Evolutionary conservation across 2,888 invertebrate genomes (phyloP).

Genomic region (Zaprionus obscuricornis): DNA sequence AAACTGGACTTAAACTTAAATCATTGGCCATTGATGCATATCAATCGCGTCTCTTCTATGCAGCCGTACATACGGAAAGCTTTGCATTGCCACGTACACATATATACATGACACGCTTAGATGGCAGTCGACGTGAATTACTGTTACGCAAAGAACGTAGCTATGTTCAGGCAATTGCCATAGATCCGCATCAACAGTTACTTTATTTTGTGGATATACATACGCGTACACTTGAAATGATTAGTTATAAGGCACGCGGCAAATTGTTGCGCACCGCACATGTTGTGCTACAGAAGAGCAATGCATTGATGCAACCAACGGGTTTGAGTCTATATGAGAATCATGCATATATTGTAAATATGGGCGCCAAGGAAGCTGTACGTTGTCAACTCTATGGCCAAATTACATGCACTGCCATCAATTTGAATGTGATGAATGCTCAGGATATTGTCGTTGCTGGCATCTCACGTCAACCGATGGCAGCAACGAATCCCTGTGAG

Average conservation of each 20-base stretch:
- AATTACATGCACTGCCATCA: conserved; percentile 84
- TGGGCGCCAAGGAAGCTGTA: conserved; percentile 85
- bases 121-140: conserved; percentile 84
- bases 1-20: conserved; percentile 85
- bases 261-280: conserved; percentile 69
- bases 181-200: conserved; percentile 85
- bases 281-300: conserved; percentile 83
- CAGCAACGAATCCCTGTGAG: conserved; percentile 84
- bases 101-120: conserved; percentile 85
- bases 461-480: conserved; percentile 85
- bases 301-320: conserved; percentile 85
- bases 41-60: conserved; percentile 86
- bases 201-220: conserved; percentile 91
- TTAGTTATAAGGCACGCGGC: conserved; percentile 80
- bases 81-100: conserved; percentile 84
- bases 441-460: conserved; percentile 85
- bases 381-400: conserved; percentile 86
- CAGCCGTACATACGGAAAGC: conserved; percentile 83
- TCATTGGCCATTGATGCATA: conserved; percentile 87
- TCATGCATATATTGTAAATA: conserved; percentile 88
- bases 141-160: conserved; percentile 78
- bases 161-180: conserved; percentile 83
- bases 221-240: conserved; percentile 84
- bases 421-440: conserved; percentile 83
- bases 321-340: conserved; percentile 90